phyloP scores from a whole-genome alignment of 2,797 vertebrate genomes.

The Harpagifer antarcticus region DNA sequence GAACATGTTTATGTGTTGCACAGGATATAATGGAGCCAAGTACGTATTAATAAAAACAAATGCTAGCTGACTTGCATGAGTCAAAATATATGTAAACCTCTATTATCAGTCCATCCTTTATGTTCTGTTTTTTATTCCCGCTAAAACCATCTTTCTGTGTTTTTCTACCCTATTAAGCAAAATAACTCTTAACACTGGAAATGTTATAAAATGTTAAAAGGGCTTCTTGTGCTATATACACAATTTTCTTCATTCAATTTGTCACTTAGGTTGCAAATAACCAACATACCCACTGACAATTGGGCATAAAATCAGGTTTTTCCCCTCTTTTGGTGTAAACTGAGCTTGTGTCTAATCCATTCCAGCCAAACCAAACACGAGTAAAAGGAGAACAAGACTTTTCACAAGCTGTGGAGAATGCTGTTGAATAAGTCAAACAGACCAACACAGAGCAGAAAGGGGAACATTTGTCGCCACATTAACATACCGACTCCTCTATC shows the following conservation, averaged over 20 bases:
- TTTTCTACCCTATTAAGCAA: neutral
- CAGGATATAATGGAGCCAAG: neutral
- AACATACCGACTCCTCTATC: conserved; percentile 74
- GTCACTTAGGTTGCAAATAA: conserved; percentile 21
- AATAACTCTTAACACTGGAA: neutral
- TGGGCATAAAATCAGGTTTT: conserved; percentile 69
- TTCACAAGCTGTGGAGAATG: conserved; percentile 78
- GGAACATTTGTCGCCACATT: conserved; percentile 75
- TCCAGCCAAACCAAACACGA: conserved; percentile 74
- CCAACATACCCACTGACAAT: conserved; percentile 34
- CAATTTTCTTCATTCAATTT: neutral
- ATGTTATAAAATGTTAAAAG: neutral
- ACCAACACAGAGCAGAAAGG: conserved; percentile 75
- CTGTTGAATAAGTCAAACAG: conserved; percentile 69
- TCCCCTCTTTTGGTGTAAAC: conserved; percentile 47
- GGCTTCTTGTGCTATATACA: neutral
- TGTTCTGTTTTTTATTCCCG: neutral
- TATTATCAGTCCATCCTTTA: neutral
- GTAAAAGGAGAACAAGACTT: conserved; percentile 77
- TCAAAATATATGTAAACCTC: neutral
- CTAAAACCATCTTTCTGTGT: neutral
- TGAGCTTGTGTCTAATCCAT: conserved; percentile 79
- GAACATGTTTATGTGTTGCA: neutral
- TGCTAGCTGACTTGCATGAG: neutral
- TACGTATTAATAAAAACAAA: neutral